These are phyloP conservation scores for Phylloscopus trochilus DNA, from an alignment of 2,113 vertebrate genomes.

Conservation along the genomic window DNA sequence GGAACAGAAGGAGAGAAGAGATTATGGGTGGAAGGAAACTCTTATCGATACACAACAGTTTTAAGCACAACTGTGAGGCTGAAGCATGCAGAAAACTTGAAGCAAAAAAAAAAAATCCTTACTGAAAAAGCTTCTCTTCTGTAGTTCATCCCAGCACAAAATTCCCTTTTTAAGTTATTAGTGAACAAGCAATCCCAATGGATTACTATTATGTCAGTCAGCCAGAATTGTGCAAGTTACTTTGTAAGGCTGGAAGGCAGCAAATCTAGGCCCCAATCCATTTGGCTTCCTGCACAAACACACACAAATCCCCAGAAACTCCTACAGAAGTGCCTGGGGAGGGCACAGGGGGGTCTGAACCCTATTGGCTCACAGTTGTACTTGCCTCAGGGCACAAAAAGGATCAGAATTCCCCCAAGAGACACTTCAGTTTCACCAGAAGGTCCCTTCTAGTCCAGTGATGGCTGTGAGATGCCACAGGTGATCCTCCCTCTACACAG, in stretches of 20 bases:
- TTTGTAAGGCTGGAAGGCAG: background rate
- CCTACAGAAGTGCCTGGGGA: background rate
- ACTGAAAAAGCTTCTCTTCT: background rate
- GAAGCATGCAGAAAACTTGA: background rate
- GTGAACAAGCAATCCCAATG: background rate
- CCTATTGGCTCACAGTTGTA: background rate
- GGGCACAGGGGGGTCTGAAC: background rate
- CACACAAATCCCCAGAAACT: background rate
- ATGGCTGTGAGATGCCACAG: background rate
- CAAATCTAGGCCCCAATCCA: background rate
- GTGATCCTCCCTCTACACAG: background rate
- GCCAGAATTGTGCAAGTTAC: background rate
- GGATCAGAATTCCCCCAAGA: background rate
- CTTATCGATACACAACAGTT: conserved; percentile 56
- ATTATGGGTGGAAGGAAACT: conserved; percentile 48
- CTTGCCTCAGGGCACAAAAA: background rate
- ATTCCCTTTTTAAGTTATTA: background rate
- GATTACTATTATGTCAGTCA: background rate
- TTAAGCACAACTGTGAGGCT: conserved; percentile 22
- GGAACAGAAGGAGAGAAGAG: conserved; percentile 57
- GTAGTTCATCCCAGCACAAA: background rate
- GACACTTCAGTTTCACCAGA: background rate
- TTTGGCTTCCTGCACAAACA: background rate
- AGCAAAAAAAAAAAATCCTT: background rate
- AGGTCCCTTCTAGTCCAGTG: background rate